Evolutionary conservation across 2,113 vertebrate genomes (phyloP), one percentile per base, ranked within the genome.

Genomic region (human (Homo sapiens)): DNA sequence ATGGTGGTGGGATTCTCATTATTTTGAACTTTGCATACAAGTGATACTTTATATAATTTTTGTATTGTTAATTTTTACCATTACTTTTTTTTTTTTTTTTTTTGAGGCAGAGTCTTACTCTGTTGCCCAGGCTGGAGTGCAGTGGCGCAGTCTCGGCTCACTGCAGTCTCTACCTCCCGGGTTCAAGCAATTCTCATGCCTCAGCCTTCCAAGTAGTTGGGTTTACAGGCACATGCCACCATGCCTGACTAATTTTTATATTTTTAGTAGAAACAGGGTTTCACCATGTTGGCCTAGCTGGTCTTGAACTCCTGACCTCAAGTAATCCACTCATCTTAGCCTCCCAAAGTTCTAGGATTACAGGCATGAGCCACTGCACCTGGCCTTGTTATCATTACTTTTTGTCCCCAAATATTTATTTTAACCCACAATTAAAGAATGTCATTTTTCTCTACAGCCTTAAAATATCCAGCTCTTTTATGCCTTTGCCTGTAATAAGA

Each of bases 1-100:
- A 22, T 38, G 9, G 8, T 45, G 10, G 12, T 92, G 8, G 16
- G 32, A 80, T 43, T 80, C 64, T 96, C 45, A 79, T 7, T 83
- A 57, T 96, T 80, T 48, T 80, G 18, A 94, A 81, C 43, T 88
- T 94, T 93, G 3, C 10, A 81, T 40, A 92, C 32, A 95, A 89
- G n/a, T 84, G 17, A 70, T 55, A 93, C n/a, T 78, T 66, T 20
- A 57, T 40, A 10, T 91, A 59, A 86, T 40, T 57, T 89, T 83
- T 89, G 7, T 75, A 48, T 45, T 93, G 1, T 89, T 79, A 50
- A 48, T 45, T 93, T 1, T 89, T 79, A 57, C 18, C 11, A 11
- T 73, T 90, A 57, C n/a, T 90, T 94, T 52, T 80, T 61, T 85
- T 92, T 72, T 18, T 70, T 23, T 61, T 61, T 23, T 61, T 68